These are phyloP conservation scores for Acipenser transmontanus DNA, from an alignment of 2,797 vertebrate genomes.

Conservation along the genomic window DNA sequence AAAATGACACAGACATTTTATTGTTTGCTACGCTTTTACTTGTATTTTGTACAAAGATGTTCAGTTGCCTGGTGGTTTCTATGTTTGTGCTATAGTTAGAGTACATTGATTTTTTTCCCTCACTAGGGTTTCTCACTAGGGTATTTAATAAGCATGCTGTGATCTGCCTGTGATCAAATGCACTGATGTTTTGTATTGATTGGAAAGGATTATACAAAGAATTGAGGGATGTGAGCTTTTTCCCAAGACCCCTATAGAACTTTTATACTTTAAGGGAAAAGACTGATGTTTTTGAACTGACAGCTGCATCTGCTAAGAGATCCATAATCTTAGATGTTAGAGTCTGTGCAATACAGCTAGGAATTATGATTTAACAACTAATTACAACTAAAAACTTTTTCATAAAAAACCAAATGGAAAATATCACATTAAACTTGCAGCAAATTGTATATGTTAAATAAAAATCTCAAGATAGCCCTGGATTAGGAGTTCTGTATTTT, in stretches of 20 bases:
- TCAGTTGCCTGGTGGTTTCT: background rate
- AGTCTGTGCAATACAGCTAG: background rate
- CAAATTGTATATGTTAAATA: background rate
- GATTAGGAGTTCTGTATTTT: background rate
- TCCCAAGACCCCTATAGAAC: background rate
- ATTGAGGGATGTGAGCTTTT: background rate
- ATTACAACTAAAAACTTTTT: background rate
- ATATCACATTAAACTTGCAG: background rate
- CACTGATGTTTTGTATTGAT: background rate
- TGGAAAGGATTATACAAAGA: background rate
- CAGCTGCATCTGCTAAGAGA: background rate
- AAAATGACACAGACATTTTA: no score
- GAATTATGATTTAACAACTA: background rate
- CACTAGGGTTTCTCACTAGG: background rate
- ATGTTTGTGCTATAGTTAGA: background rate
- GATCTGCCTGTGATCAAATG: conserved; percentile 1
- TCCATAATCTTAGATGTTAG: background rate
- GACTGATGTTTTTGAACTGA: background rate
- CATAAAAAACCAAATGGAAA: background rate
- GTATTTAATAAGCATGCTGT: background rate
- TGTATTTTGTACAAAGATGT: background rate
- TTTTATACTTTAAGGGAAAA: background rate
- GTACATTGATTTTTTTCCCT: background rate
- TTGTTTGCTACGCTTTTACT: no score
- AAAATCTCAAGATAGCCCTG: background rate